Evolutionary conservation across 2,113 vertebrate species (phyloP).

Genomic region (Scatophagus argus): DNA sequence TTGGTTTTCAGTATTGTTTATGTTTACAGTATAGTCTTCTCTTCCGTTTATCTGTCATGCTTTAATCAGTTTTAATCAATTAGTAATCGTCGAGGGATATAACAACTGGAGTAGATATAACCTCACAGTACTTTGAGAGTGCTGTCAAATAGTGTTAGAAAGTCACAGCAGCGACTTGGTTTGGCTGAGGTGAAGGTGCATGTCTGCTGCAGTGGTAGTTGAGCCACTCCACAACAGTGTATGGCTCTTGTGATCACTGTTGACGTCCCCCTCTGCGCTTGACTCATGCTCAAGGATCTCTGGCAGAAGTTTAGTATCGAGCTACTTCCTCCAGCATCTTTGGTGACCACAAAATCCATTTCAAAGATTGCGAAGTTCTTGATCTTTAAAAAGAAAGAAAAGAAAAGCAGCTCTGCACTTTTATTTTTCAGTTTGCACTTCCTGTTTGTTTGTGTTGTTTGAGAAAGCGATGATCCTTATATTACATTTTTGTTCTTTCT

Average conservation of each 20-base stretch:
- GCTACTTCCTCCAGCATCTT: neutral
- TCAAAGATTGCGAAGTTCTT: conserved; percentile 13
- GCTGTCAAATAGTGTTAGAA: neutral
- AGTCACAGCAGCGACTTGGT: conserved; percentile 6
- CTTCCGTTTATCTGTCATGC: neutral
- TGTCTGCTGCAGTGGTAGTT: conserved; percentile 20
- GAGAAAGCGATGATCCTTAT: conserved; percentile 61
- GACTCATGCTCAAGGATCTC: conserved; percentile 41
- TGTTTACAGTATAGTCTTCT: conserved; percentile 38
- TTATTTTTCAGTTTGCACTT: conserved; percentile 80
- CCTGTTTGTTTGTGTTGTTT: conserved; percentile 84
- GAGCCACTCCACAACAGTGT: conserved; percentile 12
- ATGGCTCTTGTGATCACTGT: conserved; percentile 8
- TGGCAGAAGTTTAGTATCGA: conserved; percentile 14
- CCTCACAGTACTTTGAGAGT: neutral
- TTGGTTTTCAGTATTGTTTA: conserved; percentile 24
- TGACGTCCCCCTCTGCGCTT: conserved; percentile 28
- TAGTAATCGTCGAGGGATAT: neutral
- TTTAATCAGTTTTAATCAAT: conserved; percentile 22
- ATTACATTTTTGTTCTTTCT: conserved; percentile 49
- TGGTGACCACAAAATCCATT: conserved; percentile 52
- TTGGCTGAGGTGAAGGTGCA: conserved; percentile 10
- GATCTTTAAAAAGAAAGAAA: conserved; percentile 43
- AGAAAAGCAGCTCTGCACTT: conserved; percentile 64
- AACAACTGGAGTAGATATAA: neutral